Percentiles rank a stretch among this genome's conserved stretches.
Conservation (phyloP, 2,888 invertebrate species). For the Bembecia ichneumoniformis region DNA sequence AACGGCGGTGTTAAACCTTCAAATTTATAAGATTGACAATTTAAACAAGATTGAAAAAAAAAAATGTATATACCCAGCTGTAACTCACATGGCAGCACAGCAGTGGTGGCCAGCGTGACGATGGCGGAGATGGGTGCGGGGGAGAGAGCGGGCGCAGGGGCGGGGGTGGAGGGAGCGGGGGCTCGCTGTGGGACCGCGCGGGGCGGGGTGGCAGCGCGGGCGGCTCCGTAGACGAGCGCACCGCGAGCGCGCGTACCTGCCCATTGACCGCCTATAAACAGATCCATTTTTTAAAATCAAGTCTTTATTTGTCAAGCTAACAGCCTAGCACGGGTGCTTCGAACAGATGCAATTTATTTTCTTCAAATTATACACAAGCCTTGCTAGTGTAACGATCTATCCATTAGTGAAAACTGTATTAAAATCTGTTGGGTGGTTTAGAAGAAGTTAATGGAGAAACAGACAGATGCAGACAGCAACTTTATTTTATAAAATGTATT, state of each 20-base stretch:
- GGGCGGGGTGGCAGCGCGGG: conserved; percentile 21
- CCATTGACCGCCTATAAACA: background rate
- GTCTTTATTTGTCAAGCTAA: too few species aligned
- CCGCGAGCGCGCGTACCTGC: conserved; percentile 28
- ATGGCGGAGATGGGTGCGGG: conserved; percentile 37
- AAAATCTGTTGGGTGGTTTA: too few species aligned
- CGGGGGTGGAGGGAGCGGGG: conserved; percentile 24
- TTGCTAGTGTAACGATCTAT: too few species aligned
- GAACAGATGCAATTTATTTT: too few species aligned
- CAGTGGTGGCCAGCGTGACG: conserved; percentile 38
- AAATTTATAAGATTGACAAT: too few species aligned
- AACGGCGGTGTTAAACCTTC: too few species aligned
- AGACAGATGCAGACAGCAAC: too few species aligned
- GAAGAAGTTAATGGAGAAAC: too few species aligned
- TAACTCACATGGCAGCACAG: conserved; percentile 51
- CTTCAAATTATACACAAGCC: too few species aligned
- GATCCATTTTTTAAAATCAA: too few species aligned
- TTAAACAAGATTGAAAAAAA: background rate
- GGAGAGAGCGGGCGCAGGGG: conserved; percentile 6
- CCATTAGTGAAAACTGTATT: too few species aligned
- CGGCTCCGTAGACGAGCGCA: conserved; percentile 48
- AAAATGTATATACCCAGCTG: background rate
- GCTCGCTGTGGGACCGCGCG: conserved; percentile 15
- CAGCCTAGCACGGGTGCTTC: too few species aligned
- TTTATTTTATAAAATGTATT: background rate